Conservation (phyloP, 1,140 invertebrate genomes). For the Drosophila gunungcola region DNA sequence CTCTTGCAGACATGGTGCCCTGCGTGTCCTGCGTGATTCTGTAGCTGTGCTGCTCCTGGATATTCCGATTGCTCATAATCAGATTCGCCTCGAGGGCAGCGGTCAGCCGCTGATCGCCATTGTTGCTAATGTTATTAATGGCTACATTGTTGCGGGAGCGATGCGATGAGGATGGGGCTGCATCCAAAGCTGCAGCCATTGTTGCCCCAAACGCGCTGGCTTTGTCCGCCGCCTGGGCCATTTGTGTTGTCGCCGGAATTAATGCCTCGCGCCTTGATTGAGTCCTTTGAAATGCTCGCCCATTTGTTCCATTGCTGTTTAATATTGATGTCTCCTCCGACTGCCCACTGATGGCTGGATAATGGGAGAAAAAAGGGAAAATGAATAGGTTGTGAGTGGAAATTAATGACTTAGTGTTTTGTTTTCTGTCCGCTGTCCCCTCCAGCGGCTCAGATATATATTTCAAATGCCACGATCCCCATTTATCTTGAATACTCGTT, state of each 20-base stretch:
- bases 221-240: slow-evolving; percentile 52
- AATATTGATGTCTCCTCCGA: slow-evolving; percentile 64
- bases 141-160: slow-evolving; percentile 47
- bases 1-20: slow-evolving; percentile 16
- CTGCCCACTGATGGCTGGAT: slow-evolving; percentile 28
- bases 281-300: slow-evolving; percentile 72
- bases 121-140: slow-evolving; percentile 79
- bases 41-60: slow-evolving; percentile 68
- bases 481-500: slow-evolving; percentile 71
- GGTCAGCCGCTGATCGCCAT: slow-evolving; percentile 52
- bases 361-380: slow-evolving; percentile 34
- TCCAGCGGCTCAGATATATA: slow-evolving; percentile 48
- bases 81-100: slow-evolving; percentile 68
- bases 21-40: slow-evolving; percentile 58
- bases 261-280: slow-evolving; percentile 79
- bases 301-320: slow-evolving; percentile 74
- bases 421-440: slow-evolving; percentile 31
- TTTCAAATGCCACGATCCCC: slow-evolving; percentile 68
- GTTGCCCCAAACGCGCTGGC: slow-evolving; percentile 29
- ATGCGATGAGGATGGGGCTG: slow-evolving; percentile 19
- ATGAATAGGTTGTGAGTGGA: slow-evolving; percentile 52
- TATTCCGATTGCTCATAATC: slow-evolving; percentile 76
- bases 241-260: slow-evolving; percentile 72
- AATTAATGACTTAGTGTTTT: slow-evolving; percentile 80
- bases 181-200: slow-evolving; percentile 39